A percentile compares a stretch with the other conserved stretches of the same genome.
phyloP scores from a whole-genome alignment of 2,113 vertebrate genomes.

The Arothron firmamentum region DNA sequence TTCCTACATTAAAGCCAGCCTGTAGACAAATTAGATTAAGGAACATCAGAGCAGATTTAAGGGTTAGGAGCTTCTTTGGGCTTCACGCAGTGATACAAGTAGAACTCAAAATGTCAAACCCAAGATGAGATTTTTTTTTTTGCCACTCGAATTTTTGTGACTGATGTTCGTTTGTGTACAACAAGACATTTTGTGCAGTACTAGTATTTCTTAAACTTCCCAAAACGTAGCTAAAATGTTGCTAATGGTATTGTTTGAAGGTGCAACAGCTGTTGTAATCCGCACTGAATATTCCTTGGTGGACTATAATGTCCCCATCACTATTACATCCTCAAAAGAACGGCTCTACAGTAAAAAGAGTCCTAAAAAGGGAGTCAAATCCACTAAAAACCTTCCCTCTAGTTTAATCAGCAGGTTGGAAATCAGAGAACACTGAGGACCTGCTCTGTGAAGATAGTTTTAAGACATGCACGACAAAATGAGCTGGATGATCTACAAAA shows the following conservation, averaged over 20 bases:
- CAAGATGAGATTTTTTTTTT: neutral
- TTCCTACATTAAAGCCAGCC: conserved; percentile 42
- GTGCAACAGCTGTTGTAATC: neutral
- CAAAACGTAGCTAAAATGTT: too few species aligned
- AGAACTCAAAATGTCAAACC: too few species aligned
- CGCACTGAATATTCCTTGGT: neutral
- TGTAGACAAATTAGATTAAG: conserved; percentile 68
- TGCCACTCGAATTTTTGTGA: neutral
- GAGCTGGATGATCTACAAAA: conserved; percentile 35
- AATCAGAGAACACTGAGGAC: conserved; percentile 22
- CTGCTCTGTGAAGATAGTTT: conserved; percentile 8
- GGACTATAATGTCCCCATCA: too few species aligned
- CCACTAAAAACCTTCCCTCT: conserved; percentile 20
- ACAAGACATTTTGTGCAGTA: too few species aligned
- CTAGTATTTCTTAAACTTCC: too few species aligned
- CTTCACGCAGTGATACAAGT: conserved; percentile 2
- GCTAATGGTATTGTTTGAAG: too few species aligned
- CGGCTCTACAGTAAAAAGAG: neutral
- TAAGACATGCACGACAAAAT: conserved; percentile 27
- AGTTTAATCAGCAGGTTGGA: conserved; percentile 24
- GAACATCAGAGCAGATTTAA: conserved; percentile 62
- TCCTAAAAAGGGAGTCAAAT: conserved; percentile 22
- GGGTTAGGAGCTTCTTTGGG: conserved; percentile 43
- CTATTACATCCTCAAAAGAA: neutral
- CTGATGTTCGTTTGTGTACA: too few species aligned